Percentiles rank a stretch among this genome's conserved stretches.
These are phyloP conservation scores for Vanessa atalanta DNA, from an alignment of 1,140 invertebrate genomes.

Conservation along the genomic window DNA sequence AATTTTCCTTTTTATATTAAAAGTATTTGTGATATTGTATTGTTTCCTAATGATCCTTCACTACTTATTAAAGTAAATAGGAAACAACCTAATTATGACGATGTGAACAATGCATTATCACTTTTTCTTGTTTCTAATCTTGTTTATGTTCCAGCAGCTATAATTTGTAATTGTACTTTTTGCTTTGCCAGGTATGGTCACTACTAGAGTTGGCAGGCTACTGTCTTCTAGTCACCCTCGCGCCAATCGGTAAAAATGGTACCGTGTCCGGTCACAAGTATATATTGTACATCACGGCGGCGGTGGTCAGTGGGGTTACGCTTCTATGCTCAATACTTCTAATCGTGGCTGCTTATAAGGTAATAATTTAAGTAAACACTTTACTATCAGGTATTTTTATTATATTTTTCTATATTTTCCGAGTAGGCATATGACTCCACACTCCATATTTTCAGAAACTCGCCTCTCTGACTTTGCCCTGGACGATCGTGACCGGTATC, in stretches of 20 bases:
- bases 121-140: no score
- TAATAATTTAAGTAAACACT: slow-evolving; percentile 16
- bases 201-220: slow-evolving; percentile 61
- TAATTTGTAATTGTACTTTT: background rate
- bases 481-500: slow-evolving; percentile 73
- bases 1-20: no score
- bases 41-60: no score
- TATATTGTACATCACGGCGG: slow-evolving; percentile 58
- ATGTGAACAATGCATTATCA: no score
- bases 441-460: slow-evolving; percentile 55
- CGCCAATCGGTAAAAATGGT: slow-evolving; percentile 53
- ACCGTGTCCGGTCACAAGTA: slow-evolving; percentile 56
- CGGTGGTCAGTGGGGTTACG: slow-evolving; percentile 57
- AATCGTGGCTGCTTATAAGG: slow-evolving; percentile 67
- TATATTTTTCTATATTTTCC: no score
- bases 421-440: no score
- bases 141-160: no score
- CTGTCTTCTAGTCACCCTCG: slow-evolving; percentile 60
- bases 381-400: no score
- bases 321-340: slow-evolving; percentile 63
- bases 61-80: no score
- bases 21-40: no score
- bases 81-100: no score
- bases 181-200: slow-evolving; percentile 59
- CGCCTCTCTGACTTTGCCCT: slow-evolving; percentile 63